These are phyloP conservation scores for Rhorus exstirpatorius DNA, from an alignment of 2,888 invertebrate species.

Conservation along the genomic window DNA sequence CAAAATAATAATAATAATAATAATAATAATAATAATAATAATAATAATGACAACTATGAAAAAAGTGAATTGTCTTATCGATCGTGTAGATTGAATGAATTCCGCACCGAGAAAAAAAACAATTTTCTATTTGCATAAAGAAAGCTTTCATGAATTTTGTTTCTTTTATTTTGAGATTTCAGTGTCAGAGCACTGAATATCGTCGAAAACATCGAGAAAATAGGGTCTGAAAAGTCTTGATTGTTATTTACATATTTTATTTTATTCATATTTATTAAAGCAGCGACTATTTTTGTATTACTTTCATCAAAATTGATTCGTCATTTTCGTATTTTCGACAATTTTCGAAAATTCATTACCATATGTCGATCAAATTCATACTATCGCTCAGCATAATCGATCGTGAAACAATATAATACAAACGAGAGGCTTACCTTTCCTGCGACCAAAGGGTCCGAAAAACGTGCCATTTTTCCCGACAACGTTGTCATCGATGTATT, in stretches of 20 bases:
- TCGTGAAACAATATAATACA: neutral
- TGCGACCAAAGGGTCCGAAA: conserved; percentile 93
- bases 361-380: neutral
- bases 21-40: conserved; percentile 11
- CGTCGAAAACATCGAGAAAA: too few relatives aligned
- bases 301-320: too few relatives aligned
- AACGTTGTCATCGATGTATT: conserved; percentile 93
- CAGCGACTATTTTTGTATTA: too few relatives aligned
- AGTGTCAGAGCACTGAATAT: too few relatives aligned
- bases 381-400: neutral
- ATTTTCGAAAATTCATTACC: too few relatives aligned
- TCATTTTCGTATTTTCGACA: too few relatives aligned
- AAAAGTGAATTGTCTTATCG: neutral
- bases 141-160: too few relatives aligned
- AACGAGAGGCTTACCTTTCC: conserved; percentile 90
- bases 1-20: conserved; percentile 25
- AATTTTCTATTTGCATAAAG: too few relatives aligned
- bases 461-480: conserved; percentile 94
- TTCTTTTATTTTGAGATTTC: too few relatives aligned
- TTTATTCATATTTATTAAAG: too few relatives aligned
- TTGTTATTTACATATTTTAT: too few relatives aligned
- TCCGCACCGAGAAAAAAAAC: neutral
- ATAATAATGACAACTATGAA: neutral
- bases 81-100: neutral
- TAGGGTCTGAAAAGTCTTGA: too few relatives aligned